Evolutionary conservation across 1,140 invertebrate genomes (phyloP), one percentile per base, ranked within the genome.

Genomic region (Bactericera cockerelli): DNA sequence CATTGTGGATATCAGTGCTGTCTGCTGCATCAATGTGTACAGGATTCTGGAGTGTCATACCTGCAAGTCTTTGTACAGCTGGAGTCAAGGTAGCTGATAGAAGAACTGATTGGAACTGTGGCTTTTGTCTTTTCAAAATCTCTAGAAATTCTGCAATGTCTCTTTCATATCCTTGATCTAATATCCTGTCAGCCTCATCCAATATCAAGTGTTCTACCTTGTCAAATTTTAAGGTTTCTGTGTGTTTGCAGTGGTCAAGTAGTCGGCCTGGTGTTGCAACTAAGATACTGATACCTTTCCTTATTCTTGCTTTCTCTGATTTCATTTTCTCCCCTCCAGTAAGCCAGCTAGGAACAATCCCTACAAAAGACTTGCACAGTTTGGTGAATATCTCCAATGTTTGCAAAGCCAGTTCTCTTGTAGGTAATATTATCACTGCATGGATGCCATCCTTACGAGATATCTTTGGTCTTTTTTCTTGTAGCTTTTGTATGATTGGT

Each of bases 241-340:
- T 93, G 66, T 93, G 87, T 64, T 89, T 79, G n/a, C 97, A 74
- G 72, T 98, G 94, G 73, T 99, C 96, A 67, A 97, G 81, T 58
- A 99, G 78, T 65, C 96, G 78, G 39, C 96, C 95, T 0, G 96
- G 94, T 19, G 95, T 99, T 11, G 87, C 89, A 56, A 98, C 81
- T 57, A 98, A 78, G 65, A 99, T 84, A 68, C 87, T 94, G 8
- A 96, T 84, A 14, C 92, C 91, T 71, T 93, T 87, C 59, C 93
- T 31, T 89, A 83, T 77, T n/a, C n/a, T n/a, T n/a, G n/a, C n/a
- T n/a, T n/a, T n/a, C n/a, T n/a, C n/a, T n/a, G n/a, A n/a, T n/a
- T 96, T 95, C 54, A 88, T 79, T 70, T 92, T 94, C 73, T 95
- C 92, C 26, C 93, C 93, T 26, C 93, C 93, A 66, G 88, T 82